Evolutionary conservation across 2,888 invertebrate genomes (phyloP), one percentile per base, ranked within the genome.

Genomic region (Poecilobothrus nobilitatus): DNA sequence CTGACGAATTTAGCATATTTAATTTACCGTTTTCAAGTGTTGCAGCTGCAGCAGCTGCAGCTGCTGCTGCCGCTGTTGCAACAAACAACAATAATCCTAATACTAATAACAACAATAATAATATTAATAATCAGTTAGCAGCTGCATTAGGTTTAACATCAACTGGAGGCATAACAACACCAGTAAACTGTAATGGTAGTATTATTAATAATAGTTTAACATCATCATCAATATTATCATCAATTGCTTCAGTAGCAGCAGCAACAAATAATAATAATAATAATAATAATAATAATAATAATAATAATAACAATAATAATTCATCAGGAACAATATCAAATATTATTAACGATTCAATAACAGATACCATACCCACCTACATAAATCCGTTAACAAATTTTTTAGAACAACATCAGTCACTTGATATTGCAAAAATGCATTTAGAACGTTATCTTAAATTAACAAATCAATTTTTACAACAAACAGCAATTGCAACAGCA

Each of bases 371-470:
- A 65, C 37, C 65, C 10, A 33, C 33, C 20, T 65, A 65, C 68
- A 69, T 73, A n/a, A 74, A 76, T 37, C 75, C 75, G 10, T 71
- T 74, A 20, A 70, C 75, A 5, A 76, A 77, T 70, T 78, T 79
- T 68, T 74, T 75, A 4, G 77, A 78, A 66, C 77, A 79, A 61
- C 78, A 79, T 69, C 76, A 75, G 53, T 73, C 77, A 6, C 70
- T 82, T 10, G 79, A 78, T 69, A 79, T 81, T 21, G 76, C 79
- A 4, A 80, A 79, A 69, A 82, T 80, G 72, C 79, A 80, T 67
- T 71, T 80, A 7, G 80, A 78, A 69, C 76, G 77, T 33, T 77
- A 79, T 61, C 70, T 76, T 5, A 70, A 75, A 63, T 72, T 80
- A 9, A 79, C 77, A n/a, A 75, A 75, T 70, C 75, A 78, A 69